Conservation (phyloP, 2,113 vertebrate species). For the Ranitomeya imitator region DNA sequence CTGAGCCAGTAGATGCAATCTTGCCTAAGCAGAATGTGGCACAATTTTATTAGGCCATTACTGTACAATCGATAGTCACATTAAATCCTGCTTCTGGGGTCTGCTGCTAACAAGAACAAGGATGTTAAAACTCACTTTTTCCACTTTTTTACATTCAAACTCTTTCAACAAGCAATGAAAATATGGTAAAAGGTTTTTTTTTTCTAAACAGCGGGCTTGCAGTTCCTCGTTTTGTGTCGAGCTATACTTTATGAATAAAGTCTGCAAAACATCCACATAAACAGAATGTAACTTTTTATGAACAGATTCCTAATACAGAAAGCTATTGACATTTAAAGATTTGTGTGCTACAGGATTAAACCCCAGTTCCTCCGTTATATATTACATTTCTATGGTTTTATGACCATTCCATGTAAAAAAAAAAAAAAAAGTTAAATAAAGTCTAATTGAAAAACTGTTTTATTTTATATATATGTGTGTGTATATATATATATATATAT, state of each 20-base stretch:
- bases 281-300: slow-evolving; percentile 59
- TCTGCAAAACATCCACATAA: slow-evolving; percentile 59
- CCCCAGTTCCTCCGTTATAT: slow-evolving; percentile 54
- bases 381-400: slow-evolving; percentile 52
- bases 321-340: slow-evolving; percentile 58
- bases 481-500: too few species aligned
- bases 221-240: slow-evolving; percentile 46
- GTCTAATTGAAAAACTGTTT: slow-evolving; percentile 36
- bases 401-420: slow-evolving; percentile 43
- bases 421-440: slow-evolving; percentile 39
- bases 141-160: slow-evolving; percentile 37
- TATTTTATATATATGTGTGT: not conserved
- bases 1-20: slow-evolving; percentile 7
- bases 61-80: slow-evolving; percentile 57
- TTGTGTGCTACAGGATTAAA: slow-evolving; percentile 55
- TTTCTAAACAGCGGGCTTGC: slow-evolving; percentile 39
- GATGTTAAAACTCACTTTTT: slow-evolving; percentile 54
- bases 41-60: slow-evolving; percentile 56
- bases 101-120: slow-evolving; percentile 48
- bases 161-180: slow-evolving; percentile 56
- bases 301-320: slow-evolving; percentile 57
- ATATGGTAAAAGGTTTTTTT: slow-evolving; percentile 56
- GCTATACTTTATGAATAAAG: slow-evolving; percentile 58
- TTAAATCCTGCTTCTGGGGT: slow-evolving; percentile 52
- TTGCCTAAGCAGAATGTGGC: slow-evolving; percentile 30